Conservation (phyloP, 2,888 invertebrate genomes). For the Euzophera pinguis region DNA sequence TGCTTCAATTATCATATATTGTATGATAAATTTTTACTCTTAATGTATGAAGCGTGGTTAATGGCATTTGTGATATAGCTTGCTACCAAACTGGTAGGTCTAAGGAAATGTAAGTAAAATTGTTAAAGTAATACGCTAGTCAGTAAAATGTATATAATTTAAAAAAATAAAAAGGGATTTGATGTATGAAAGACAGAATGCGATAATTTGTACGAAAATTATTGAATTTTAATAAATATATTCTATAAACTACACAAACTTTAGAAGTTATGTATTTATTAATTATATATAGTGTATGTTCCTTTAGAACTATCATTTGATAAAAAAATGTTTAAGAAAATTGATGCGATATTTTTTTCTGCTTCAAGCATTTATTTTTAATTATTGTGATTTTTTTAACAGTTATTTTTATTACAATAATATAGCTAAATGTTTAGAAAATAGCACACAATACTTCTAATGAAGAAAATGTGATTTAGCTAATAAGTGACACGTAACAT, state of each 20-base stretch:
- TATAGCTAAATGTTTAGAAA: background rate
- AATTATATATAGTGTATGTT: too few relatives aligned
- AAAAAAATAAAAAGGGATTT: background rate
- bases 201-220: too few relatives aligned
- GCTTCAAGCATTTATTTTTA: too few relatives aligned
- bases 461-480: slow-evolving; percentile 33
- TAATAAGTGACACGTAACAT: slow-evolving; percentile 21
- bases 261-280: too few relatives aligned
- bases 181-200: too few relatives aligned
- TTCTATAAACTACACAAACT: too few relatives aligned
- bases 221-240: too few relatives aligned
- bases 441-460: slow-evolving; percentile 22
- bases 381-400: too few relatives aligned
- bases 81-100: slow-evolving; percentile 23
- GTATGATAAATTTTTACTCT: background rate
- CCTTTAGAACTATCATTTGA: too few relatives aligned
- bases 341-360: too few relatives aligned
- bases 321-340: too few relatives aligned
- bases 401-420: background rate
- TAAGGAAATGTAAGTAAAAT: slow-evolving; percentile 7
- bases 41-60: too few relatives aligned
- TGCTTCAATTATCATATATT: background rate
- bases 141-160: background rate
- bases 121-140: background rate
- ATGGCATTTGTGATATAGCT: slow-evolving; percentile 57